These are phyloP conservation scores for Pelusios castaneus DNA, from an alignment of 2,113 vertebrate species.

Conservation along the genomic window DNA sequence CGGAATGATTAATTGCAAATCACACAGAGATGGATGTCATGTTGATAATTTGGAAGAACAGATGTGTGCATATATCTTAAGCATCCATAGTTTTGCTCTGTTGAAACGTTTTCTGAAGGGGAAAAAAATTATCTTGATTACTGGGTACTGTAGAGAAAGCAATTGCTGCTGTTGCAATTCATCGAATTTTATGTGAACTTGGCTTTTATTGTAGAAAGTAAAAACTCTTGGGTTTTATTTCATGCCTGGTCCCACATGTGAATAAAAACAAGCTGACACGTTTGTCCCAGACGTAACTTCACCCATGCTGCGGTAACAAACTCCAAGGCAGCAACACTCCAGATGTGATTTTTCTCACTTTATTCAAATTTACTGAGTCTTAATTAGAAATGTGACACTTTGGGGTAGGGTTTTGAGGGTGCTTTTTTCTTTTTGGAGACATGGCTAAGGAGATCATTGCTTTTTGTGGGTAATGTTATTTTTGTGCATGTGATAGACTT, in stretches of 20 bases:
- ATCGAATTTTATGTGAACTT: slow-evolving; percentile 64
- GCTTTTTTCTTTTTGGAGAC: slow-evolving; percentile 18
- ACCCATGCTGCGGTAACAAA: slow-evolving; percentile 22
- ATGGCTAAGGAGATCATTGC: not conserved
- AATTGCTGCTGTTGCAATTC: slow-evolving; percentile 52
- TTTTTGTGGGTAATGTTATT: not conserved
- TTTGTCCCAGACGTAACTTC: slow-evolving; percentile 60
- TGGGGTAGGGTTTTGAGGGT: not conserved
- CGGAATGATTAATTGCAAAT: slow-evolving; percentile 67
- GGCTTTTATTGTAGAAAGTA: slow-evolving; percentile 59
- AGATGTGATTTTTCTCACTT: slow-evolving; percentile 64
- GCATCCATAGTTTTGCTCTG: not conserved
- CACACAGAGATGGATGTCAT: slow-evolving; percentile 62
- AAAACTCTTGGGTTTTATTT: slow-evolving; percentile 58
- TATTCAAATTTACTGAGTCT: slow-evolving; percentile 45
- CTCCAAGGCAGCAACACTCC: not conserved
- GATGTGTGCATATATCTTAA: slow-evolving; percentile 62
- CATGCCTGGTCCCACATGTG: slow-evolving; percentile 6
- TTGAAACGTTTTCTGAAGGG: slow-evolving; percentile 41
- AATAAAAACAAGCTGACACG: slow-evolving; percentile 59
- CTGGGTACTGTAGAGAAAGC: slow-evolving; percentile 56
- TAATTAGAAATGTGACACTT: slow-evolving; percentile 45
- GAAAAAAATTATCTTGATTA: slow-evolving; percentile 44
- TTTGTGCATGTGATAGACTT: slow-evolving; percentile 16
- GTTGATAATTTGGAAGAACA: slow-evolving; percentile 68